Evolutionary conservation across 2,888 invertebrate genomes (phyloP), one percentile per base, ranked within the genome.

Genomic region (Teleiodes luculella): DNA sequence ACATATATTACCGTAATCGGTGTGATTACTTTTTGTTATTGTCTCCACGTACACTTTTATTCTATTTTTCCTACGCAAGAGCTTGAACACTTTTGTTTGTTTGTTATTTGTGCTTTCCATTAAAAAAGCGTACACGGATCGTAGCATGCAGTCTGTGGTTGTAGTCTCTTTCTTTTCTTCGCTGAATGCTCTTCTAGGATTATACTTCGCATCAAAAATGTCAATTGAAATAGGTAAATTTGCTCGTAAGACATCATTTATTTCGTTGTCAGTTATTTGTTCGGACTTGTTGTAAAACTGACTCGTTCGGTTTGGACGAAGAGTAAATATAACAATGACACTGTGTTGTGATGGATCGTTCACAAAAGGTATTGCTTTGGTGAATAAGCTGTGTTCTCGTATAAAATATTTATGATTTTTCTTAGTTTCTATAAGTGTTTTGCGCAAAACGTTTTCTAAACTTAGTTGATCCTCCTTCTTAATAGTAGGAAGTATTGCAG

Each of bases 41-140:
- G 80, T 63, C 60, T 84, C 76, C 14, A 82, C 68, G 52, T 86
- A 88, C 50, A 88, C 65, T 70, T 83, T 86, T 6, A 83, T 63
- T 8, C 72, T 64, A 1, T 70, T 66, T n/a, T 67, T 67, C 61
- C 74, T 78, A 49, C 67, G 66, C 4, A 86, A 49, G 1, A 81
- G 35, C 60, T 78, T 84, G 51, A 78, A 78, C 7, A 70, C 69
- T 57, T 81, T 83, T 0, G 71, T 77, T 14, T 66, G 61, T 57
- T 82, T 76, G 3, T 67, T 65, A 54, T 64, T 68, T 53, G 72
- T 72, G 65, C 76, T 74, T 63, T 75, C 64, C 49, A 63, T 52
- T 33, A 88, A 62, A 66, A 76, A 80, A 5, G 57, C 59, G 53
- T 81, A 84, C 5, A 88, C 64, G 0, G 87, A 86, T 56, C 66